Base-by-base conservation (phyloP, 2,113 vertebrate species). In the Rhegmatorhina hoffmannsi region DNA sequence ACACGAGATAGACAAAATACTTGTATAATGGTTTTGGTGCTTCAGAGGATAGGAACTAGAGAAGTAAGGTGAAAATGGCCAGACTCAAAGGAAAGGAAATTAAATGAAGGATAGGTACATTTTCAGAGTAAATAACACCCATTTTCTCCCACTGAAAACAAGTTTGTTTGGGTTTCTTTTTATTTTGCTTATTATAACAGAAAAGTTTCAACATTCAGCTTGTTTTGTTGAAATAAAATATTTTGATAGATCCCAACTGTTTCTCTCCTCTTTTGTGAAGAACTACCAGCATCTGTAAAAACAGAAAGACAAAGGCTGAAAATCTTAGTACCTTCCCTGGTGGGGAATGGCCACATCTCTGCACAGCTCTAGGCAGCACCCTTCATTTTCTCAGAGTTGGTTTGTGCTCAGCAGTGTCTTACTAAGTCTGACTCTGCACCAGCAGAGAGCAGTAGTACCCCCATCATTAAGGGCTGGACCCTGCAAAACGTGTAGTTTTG, bases 391-490 rank as follows among this genome's bases (percentile, higher is more conserved):
- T 36, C 25, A 4, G 40, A 15, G 28, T 0, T 7, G 26, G 2
- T 47, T 67, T 31, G 11, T 13, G 3, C 33, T 47, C 83, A 67
- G 76, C 11, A 15, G 14, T 7, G 66, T 28, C 79, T 83, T 36
- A 17, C n/a, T 4, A 1, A 15, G 29, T 3, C 36, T 66, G 78
- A 13, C 36, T 59, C 56, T 20, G 59, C 55, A 77, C 82, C 93
- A 94, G 92, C 92, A 95, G 94, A 86, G 87, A 88, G 87, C 94
- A 93, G 82, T 1, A 91, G 67, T 5, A 21, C 1, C 34, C 47
- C 34, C 82, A 14, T 9, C 16, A 20, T 23, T 8, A 66, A 29
- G 66, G 25, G 16, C 25, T 11, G 3, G 20, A 34, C 11, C 17
- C 44, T 50, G 78, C 53, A 34, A 26, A 14, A 16, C 5, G 3